Evolutionary conservation across 1,140 invertebrate genomes (phyloP).

Genomic region (Penaeus chinensis): DNA sequence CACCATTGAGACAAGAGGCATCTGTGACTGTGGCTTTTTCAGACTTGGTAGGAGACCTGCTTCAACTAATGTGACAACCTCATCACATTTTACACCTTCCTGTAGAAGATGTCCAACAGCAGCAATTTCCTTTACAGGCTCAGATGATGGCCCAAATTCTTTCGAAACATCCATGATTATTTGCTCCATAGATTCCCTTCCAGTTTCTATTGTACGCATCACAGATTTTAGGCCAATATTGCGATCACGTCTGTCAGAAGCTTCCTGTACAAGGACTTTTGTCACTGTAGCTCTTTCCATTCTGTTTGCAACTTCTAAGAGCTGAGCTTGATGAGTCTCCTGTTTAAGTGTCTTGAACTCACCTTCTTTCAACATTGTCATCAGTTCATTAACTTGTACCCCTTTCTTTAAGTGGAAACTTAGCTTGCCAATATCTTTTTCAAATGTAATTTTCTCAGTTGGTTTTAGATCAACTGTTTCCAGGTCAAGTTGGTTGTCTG

Average conservation of each 20-base stretch:
- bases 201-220: constrained; percentile 54
- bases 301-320: constrained; percentile 57
- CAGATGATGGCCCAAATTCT: constrained; percentile 62
- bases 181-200: constrained; percentile 61
- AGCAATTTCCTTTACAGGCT: constrained; percentile 64
- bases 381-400: constrained; percentile 60
- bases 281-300: constrained; percentile 56
- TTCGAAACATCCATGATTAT: constrained; percentile 62
- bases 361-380: constrained; percentile 63
- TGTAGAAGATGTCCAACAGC: constrained; percentile 62
- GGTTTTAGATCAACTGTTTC: constrained; percentile 61
- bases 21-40: constrained; percentile 54
- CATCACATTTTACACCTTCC: constrained; percentile 64
- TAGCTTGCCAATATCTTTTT: constrained; percentile 61
- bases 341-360: constrained; percentile 57
- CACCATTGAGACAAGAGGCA: constrained; percentile 60
- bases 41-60: constrained; percentile 55
- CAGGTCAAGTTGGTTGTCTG: constrained; percentile 55
- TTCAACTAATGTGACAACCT: constrained; percentile 65
- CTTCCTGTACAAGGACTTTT: constrained; percentile 60
- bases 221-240: constrained; percentile 58
- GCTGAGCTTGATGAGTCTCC: constrained; percentile 45
- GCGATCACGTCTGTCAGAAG: constrained; percentile 40
- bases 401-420: constrained; percentile 62
- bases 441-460: constrained; percentile 44